Conservation (phyloP, 1,140 invertebrate genomes). For the Drosophila jambulina region DNA sequence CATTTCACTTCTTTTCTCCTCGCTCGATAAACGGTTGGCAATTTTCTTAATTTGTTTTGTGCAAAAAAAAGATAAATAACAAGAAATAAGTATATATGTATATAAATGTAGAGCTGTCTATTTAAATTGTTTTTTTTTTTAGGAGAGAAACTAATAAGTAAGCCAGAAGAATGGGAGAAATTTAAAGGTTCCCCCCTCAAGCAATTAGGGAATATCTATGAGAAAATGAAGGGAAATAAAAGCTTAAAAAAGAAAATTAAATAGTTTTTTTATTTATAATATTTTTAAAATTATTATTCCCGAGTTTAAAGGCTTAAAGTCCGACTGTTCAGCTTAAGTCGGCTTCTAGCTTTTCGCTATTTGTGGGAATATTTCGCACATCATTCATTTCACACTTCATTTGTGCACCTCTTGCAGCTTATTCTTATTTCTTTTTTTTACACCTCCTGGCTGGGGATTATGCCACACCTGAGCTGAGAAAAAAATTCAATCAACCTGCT, state of each 20-base stretch:
- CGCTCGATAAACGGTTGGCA: slow-evolving; percentile 54
- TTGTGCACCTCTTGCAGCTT: slow-evolving; percentile 29
- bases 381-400: slow-evolving; percentile 47
- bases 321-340: neutral
- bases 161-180: slow-evolving; percentile 29
- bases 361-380: slow-evolving; percentile 37
- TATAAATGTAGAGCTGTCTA: slow-evolving; percentile 36
- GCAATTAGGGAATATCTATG: slow-evolving; percentile 8
- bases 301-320: slow-evolving; percentile 1
- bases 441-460: slow-evolving; percentile 26
- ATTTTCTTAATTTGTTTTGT: slow-evolving; percentile 65
- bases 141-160: slow-evolving; percentile 43
- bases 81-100: slow-evolving; percentile 12
- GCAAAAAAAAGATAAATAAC: slow-evolving; percentile 31
- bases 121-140: slow-evolving; percentile 21
- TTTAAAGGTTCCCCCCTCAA: neutral
- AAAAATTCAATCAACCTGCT: slow-evolving; percentile 53
- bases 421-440: slow-evolving; percentile 11
- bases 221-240: slow-evolving; percentile 11
- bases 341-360: slow-evolving; percentile 6
- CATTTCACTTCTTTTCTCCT: slow-evolving; percentile 31
- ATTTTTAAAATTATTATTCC: neutral
- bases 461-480: slow-evolving; percentile 20
- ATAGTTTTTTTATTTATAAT: neutral
- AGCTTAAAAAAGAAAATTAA: neutral